Evolutionary conservation across 2,888 invertebrate genomes (phyloP), one percentile per base, ranked within the genome.

Genomic region (Amiota minor): DNA sequence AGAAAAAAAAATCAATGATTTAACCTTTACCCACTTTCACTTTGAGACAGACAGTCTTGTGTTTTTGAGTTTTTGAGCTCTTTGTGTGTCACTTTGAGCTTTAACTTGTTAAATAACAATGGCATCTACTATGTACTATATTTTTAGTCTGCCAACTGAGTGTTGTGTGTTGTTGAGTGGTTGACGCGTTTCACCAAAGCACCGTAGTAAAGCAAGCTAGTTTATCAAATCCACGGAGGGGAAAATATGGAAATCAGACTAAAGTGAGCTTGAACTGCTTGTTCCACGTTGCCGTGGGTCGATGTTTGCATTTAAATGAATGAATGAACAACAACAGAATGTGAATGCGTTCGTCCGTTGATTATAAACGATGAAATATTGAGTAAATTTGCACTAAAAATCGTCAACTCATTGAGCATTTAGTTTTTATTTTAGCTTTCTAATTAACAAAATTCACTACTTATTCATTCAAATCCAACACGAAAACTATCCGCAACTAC

Each of bases 1-100:
- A n/a, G n/a, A n/a, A n/a, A n/a, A n/a, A n/a, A n/a, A n/a, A n/a
- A n/a, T n/a, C 86, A 85, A 86, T 86, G 85, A 85, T 85, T 85
- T 86, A 85, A 76, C 82, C 78, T 85, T 86, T 86, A 76, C 82
- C 78, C 86, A 80, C 87, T 86, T 85, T 85, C 85, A 79, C 86
- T 82, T 75, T 50, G 20, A 67, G 67, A 12, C 65, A 64, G 55
- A 11, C 53, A 12, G 16, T 16, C 9, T 16, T 56, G n/a, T 20
- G 10, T 10, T 14, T 14, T 14, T 55, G n/a, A n/a, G 10, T 10
- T 35, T 35, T 35, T 35, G 35, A 35, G 6, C 35, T 35, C 35
- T 35, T 35, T 35, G 35, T 35, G 35, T 35, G 35, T 35, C 35
- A 35, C 35, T 35, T 35, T 35, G 35, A 35, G 35, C 35, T 35